Evolutionary conservation across 2,888 invertebrate genomes (phyloP).

Genomic region (Apotomis turbidana): DNA sequence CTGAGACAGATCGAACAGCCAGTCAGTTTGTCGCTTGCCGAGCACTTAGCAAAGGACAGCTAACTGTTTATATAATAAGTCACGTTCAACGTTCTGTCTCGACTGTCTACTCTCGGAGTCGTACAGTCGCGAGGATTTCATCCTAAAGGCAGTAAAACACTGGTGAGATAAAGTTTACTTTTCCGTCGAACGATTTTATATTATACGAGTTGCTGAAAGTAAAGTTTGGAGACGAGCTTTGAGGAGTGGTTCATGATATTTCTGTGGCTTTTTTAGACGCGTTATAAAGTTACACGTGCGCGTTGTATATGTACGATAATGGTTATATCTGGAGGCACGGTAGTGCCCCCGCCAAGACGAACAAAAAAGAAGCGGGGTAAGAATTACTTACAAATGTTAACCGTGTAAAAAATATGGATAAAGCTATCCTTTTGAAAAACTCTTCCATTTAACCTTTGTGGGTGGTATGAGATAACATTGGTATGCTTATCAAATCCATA

Average conservation of each 20-base stretch:
- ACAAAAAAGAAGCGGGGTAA: no score
- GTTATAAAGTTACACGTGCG: background rate
- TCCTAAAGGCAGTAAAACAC: background rate
- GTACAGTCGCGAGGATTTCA: background rate
- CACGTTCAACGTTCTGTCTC: background rate
- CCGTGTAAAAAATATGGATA: no score
- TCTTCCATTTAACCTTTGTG: no score
- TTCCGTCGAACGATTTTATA: background rate
- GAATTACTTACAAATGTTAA: no score
- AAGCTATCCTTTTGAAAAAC: no score
- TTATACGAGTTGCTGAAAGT: background rate
- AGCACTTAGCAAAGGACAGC: background rate
- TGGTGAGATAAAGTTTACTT: background rate
- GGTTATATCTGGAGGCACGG: no score
- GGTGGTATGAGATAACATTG: no score
- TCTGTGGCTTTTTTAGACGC: background rate
- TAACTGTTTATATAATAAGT: background rate
- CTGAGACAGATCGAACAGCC: background rate
- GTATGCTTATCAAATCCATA: no score
- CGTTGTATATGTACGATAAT: no score
- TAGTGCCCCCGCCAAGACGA: no score
- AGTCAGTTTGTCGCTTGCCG: background rate
- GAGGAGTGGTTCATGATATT: background rate
- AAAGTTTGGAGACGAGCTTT: background rate
- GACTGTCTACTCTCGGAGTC: background rate